A percentile compares a stretch with the other conserved stretches of the same genome.
phyloP scores from a whole-genome alignment of 1,140 invertebrate species.

The Temnothorax curvispinosus region DNA sequence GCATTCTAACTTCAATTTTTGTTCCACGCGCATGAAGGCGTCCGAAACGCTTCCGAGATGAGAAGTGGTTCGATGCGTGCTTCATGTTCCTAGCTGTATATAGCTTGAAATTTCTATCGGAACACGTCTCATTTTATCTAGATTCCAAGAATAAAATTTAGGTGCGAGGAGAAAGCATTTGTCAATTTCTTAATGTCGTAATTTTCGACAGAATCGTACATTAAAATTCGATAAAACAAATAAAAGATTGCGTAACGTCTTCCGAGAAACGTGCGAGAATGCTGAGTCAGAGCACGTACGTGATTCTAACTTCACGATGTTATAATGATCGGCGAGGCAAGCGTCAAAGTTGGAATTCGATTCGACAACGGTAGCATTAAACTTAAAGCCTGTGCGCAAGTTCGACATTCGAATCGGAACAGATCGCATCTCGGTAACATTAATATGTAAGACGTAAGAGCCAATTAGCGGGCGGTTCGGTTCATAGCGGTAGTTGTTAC shows the following conservation, averaged over 20 bases:
- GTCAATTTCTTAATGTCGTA: neutral
- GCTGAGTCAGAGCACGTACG: conserved; percentile 17
- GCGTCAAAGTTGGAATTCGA: conserved; percentile 55
- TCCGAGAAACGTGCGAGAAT: neutral
- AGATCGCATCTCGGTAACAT: conserved; percentile 58
- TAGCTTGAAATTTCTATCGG: neutral
- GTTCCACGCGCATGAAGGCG: neutral
- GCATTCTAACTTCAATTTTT: neutral
- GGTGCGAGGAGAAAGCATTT: neutral
- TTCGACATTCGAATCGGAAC: conserved; percentile 50
- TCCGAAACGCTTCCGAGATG: neutral
- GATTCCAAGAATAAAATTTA: neutral
- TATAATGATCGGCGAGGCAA: conserved; percentile 45
- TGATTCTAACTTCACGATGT: conserved; percentile 41
- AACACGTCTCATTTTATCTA: neutral
- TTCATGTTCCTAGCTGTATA: neutral
- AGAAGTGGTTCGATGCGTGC: neutral
- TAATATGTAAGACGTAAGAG: conserved; percentile 65
- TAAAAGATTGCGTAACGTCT: neutral
- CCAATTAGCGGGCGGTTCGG: conserved; percentile 68
- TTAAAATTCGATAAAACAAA: conserved; percentile 1
- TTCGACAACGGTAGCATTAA: conserved; percentile 31
- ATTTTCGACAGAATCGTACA: neutral
- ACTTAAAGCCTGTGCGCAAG: conserved; percentile 31
- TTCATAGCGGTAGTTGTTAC: conserved; percentile 66